Evolutionary conservation across 2,797 vertebrate genomes (phyloP).

Genomic region (Trachops cirrhosus): DNA sequence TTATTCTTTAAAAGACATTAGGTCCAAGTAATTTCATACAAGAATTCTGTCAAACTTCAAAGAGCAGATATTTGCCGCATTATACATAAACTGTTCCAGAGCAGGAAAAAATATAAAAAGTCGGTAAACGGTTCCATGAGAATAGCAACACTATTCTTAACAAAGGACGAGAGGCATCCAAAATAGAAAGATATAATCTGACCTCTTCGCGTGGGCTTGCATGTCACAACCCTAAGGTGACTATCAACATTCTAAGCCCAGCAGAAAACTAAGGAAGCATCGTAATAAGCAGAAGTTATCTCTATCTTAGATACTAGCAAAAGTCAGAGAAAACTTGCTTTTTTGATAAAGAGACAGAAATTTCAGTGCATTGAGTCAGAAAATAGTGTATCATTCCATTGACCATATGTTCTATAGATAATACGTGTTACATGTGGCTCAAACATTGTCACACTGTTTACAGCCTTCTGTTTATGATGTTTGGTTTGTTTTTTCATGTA

Average conservation of each 20-base stretch:
- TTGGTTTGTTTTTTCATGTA: neutral
- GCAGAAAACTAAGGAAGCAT: constrained; percentile 18
- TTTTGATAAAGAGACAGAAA: neutral
- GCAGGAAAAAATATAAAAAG: neutral
- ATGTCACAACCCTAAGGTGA: constrained; percentile 21
- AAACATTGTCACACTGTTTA: neutral
- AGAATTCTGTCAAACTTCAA: neutral
- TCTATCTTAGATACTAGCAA: neutral
- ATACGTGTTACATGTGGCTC: neutral
- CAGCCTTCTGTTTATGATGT: neutral
- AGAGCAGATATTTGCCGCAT: neutral
- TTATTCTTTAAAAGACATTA: neutral
- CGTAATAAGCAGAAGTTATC: neutral
- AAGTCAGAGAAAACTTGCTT: neutral
- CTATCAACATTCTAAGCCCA: neutral
- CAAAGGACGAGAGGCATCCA: neutral
- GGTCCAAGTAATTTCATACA: neutral
- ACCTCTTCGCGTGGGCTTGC: neutral
- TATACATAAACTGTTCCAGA: neutral
- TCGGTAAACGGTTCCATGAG: neutral
- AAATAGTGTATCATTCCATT: neutral
- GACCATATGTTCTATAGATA: neutral
- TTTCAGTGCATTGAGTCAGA: neutral
- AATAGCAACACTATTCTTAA: constrained; percentile 1
- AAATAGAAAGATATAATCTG: neutral